phyloP scores from a whole-genome alignment of 2,113 vertebrate genomes.

The Trematomus loennbergii region DNA sequence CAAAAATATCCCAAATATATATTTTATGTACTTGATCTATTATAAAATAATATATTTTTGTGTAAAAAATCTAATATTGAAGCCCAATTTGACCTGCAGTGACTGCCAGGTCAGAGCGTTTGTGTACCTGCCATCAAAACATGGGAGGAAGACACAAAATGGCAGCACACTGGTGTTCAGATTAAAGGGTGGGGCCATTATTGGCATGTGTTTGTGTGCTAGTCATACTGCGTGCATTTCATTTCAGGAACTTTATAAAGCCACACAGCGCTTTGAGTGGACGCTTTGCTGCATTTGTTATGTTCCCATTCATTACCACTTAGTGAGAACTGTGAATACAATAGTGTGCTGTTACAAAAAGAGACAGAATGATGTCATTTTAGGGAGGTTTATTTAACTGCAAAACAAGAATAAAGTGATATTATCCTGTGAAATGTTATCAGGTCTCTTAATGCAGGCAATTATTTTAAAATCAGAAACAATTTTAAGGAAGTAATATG shows the following conservation, averaged over 20 bases:
- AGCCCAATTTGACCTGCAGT: neutral
- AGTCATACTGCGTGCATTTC: neutral
- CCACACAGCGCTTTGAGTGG: neutral
- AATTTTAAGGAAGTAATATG: too few species aligned
- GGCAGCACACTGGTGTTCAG: neutral
- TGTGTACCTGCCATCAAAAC: neutral
- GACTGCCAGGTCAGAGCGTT: neutral
- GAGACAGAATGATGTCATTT: too few species aligned
- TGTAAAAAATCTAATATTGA: neutral
- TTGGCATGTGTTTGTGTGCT: neutral
- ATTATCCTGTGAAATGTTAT: too few species aligned
- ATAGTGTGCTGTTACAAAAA: too few species aligned
- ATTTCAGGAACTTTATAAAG: neutral
- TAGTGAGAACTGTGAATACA: too few species aligned
- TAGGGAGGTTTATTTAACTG: too few species aligned
- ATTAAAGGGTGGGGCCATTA: neutral
- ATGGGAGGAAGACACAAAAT: conserved; percentile 6
- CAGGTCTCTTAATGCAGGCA: too few species aligned
- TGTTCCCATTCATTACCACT: too few species aligned
- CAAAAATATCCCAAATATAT: neutral
- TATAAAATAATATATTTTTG: neutral
- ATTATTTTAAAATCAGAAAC: too few species aligned
- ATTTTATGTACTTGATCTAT: neutral
- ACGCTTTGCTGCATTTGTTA: too few species aligned
- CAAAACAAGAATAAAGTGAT: too few species aligned